Conservation (phyloP, 2,797 vertebrate species). For the Myotis findleyi region DNA sequence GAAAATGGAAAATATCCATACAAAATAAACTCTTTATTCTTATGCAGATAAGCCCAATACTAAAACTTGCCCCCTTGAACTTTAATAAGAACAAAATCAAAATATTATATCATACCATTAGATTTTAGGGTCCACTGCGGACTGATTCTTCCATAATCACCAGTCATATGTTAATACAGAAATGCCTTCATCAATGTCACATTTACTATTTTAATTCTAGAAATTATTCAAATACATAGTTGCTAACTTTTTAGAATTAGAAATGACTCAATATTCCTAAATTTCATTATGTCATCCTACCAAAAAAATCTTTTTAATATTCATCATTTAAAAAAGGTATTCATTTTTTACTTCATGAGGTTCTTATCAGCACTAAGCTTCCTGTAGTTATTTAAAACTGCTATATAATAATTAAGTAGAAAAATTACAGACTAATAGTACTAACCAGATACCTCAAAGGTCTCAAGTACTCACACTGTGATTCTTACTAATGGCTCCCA, state of each 20-base stretch:
- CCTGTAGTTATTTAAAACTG: constrained; percentile 21
- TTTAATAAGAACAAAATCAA: constrained; percentile 41
- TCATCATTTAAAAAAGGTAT: constrained; percentile 23
- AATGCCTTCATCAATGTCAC: constrained; percentile 19
- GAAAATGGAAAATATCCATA: neutral
- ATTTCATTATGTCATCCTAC: neutral
- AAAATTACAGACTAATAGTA: constrained; percentile 16
- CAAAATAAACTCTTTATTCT: constrained; percentile 35
- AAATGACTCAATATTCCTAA: constrained; percentile 8
- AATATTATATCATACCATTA: neutral
- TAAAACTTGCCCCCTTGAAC: constrained; percentile 3
- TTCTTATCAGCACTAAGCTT: constrained; percentile 30
- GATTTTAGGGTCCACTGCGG: neutral
- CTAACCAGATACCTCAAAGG: neutral
- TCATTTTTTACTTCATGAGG: constrained; percentile 35
- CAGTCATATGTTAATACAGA: constrained; percentile 4
- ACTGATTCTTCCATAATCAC: neutral
- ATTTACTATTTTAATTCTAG: constrained; percentile 47
- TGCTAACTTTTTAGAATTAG: neutral
- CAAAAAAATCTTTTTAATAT: neutral
- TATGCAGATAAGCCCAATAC: neutral
- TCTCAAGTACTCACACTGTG: neutral
- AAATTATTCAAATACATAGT: neutral
- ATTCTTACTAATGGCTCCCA: neutral
- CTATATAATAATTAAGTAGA: constrained; percentile 24